These are phyloP conservation scores for Saxicola maurus DNA, from an alignment of 2,797 vertebrate species.

Conservation along the genomic window DNA sequence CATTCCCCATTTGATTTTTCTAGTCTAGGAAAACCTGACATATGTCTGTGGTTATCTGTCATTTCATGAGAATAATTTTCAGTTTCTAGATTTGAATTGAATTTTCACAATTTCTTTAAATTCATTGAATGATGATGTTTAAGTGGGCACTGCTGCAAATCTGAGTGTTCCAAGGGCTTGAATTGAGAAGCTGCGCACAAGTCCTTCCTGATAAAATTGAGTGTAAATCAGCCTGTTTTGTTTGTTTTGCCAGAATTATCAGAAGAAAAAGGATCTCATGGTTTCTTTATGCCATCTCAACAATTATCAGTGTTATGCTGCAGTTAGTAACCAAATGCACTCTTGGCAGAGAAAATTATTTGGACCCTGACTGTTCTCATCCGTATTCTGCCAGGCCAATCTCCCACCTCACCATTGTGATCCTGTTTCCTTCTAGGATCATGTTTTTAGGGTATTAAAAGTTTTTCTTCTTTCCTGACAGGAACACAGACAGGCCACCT, in stretches of 20 bases:
- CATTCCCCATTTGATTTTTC: background rate
- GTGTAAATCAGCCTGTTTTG: background rate
- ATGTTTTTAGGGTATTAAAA: constrained; percentile 10
- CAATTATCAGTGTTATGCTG: background rate
- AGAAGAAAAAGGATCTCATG: background rate
- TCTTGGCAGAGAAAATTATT: background rate
- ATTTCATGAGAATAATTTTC: background rate
- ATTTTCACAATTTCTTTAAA: background rate
- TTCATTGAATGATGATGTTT: background rate
- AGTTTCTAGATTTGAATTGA: background rate
- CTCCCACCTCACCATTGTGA: background rate
- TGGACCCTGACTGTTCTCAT: background rate
- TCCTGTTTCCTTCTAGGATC: background rate
- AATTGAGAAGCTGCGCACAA: background rate
- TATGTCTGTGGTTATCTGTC: background rate
- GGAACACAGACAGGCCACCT: constrained; percentile 73
- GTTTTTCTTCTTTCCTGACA: constrained; percentile 60
- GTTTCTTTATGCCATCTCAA: background rate
- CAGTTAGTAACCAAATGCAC: background rate
- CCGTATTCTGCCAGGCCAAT: fast-evolving
- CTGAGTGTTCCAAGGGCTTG: background rate
- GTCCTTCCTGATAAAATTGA: background rate
- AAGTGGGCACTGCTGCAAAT: background rate
- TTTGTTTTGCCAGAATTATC: background rate
- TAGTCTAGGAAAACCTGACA: background rate